phyloP scores from a whole-genome alignment of 2,888 invertebrate species.

The Cryptophagus acutangulus region DNA sequence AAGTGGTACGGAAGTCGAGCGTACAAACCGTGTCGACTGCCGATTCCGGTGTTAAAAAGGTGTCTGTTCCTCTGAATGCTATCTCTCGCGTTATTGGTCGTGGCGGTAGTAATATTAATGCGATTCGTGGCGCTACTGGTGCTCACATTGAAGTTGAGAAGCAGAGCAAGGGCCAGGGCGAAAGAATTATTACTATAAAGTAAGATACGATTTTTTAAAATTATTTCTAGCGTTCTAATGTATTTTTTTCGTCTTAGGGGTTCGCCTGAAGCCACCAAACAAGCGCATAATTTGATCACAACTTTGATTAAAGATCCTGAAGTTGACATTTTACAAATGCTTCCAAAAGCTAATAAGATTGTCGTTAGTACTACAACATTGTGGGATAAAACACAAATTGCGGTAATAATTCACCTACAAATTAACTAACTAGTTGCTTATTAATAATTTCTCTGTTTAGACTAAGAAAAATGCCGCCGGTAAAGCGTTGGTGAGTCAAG shows the following conservation, averaged over 20 bases:
- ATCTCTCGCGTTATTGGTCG: constrained; percentile 97
- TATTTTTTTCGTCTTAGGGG: constrained; percentile 55
- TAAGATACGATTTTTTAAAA: constrained; percentile 55
- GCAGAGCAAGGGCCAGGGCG: constrained; percentile 89
- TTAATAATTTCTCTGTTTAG: constrained; percentile 24
- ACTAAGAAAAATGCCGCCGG: constrained; percentile 45
- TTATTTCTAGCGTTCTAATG: constrained; percentile 10
- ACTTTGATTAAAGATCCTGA: constrained; percentile 94
- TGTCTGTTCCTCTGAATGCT: constrained; percentile 89
- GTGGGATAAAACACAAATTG: constrained; percentile 56
- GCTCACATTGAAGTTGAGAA: constrained; percentile 99
- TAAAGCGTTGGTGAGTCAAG: constrained; percentile 32
- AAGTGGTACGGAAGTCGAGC: constrained; percentile 59
- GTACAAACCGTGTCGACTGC: constrained; percentile 50
- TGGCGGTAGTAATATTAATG: constrained; percentile 96
- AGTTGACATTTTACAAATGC: constrained; percentile 77
- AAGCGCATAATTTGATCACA: constrained; percentile 86
- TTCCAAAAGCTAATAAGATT: constrained; percentile 57
- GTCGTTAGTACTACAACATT: constrained; percentile 52
- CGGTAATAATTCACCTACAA: constrained; percentile 43
- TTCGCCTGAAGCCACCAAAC: constrained; percentile 84
- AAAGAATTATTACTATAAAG: constrained; percentile 93
- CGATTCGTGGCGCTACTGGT: constrained; percentile 92
- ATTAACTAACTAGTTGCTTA: too few species aligned
- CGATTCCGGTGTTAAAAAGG: constrained; percentile 73